Base-by-base conservation (phyloP, 2,113 vertebrate genomes). In the Dasypus novemcinctus region DNA sequence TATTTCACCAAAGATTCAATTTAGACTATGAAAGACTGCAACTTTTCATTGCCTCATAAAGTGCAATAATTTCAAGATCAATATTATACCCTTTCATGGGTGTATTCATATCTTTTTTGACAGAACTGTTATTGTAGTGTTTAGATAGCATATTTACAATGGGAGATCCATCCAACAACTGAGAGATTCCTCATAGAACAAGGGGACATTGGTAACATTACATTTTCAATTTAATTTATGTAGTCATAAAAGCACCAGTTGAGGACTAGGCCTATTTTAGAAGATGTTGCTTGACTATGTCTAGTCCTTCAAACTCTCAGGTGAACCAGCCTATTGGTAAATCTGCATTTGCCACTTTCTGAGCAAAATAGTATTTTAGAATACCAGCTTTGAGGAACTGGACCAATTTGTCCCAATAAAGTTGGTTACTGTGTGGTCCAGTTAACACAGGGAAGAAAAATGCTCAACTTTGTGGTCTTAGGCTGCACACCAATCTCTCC, bases 1-100 rank as follows among this genome's bases (percentile, higher is more conserved):
- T 84, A 81, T 85, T 88, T 95, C n/a, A 94, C 25, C 54, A 93
- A 29, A 68, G 33, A 89, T 78, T 94, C 46, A n/a, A 72, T n/a
- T 80, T 57, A 25, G 63, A 78, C 14, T 64, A 9, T 61, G 52
- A 87, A 91, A 91, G 23, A 89, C 4, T n/a, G 13, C 21, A 76
- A 13, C 0, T 89, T 96, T 88, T 69, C 17, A 83, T 25, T 49
- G 25, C 96, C n/a, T 87, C n/a, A 61, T 49, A 18, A 94, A 87
- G 13, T 76, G 12, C 21, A 87, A 38, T 91, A 74, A 96, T 76
- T 69, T n/a, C 54, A 64, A 75, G 31, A 61, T 95, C 86, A 79
- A 64, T 78, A 83, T 27, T 79, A 69, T 52, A 59, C 12, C 38
- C 21, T 90, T 52, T 41, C 83, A 83, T 46, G 31, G 20, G 57